Evolutionary conservation across 2,797 vertebrate species (phyloP).

Genomic region (Rhodeus uyekii): DNA sequence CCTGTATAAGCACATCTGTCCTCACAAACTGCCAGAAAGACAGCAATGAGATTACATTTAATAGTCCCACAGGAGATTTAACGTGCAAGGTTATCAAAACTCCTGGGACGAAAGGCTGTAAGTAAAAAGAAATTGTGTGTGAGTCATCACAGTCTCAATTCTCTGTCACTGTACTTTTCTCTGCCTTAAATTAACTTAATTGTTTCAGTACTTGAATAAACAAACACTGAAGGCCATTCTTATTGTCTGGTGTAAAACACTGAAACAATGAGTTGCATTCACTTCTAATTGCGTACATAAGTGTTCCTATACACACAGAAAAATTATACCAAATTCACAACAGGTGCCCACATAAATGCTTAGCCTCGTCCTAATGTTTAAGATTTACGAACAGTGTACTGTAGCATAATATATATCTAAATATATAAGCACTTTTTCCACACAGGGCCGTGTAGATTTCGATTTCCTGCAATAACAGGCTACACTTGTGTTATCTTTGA

Average conservation of each 20-base stretch:
- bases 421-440: neutral
- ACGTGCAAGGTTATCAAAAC: neutral
- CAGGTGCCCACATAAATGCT: neutral
- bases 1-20: conserved; percentile 3
- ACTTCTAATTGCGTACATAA: neutral
- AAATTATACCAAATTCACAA: neutral
- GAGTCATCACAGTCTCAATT: conserved; percentile 13
- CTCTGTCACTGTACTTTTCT: neutral
- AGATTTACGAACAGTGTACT: neutral
- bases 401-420: neutral
- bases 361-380: neutral
- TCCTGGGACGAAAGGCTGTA: conserved; percentile 10
- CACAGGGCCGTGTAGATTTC: too few relatives aligned
- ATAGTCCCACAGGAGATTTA: conserved; percentile 30
- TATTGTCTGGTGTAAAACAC: neutral
- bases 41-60: conserved; percentile 24
- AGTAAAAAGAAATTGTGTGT: neutral
- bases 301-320: neutral
- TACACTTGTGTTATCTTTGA: too few relatives aligned
- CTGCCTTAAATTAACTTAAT: neutral
- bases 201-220: neutral
- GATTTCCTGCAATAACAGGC: too few relatives aligned
- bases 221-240: neutral
- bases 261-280: neutral
- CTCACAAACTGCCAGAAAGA: conserved; percentile 31